These are phyloP conservation scores for Caenorhabditis latens DNA, from an alignment of 1,140 invertebrate genomes.

Conservation along the genomic window DNA sequence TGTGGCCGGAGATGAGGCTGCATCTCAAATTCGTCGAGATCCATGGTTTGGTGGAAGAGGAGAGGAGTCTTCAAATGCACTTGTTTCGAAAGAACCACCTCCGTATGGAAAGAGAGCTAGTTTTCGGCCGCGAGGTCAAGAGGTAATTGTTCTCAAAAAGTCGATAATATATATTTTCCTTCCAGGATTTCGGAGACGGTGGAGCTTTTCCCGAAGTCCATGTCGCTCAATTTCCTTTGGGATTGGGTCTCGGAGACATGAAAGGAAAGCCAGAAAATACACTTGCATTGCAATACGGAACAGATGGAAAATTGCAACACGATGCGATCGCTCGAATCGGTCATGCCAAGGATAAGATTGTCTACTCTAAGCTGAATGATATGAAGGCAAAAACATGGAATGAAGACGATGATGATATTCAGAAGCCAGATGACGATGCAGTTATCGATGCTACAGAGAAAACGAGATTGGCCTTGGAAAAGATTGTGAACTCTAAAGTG, in stretches of 20 bases:
- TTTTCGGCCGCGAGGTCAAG: slow-evolving; percentile 90
- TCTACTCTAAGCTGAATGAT: slow-evolving; percentile 95
- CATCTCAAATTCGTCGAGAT: slow-evolving; percentile 67
- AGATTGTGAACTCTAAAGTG: slow-evolving; percentile 74
- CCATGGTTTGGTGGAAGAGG: slow-evolving; percentile 74
- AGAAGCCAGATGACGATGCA: slow-evolving; percentile 87
- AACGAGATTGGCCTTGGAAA: slow-evolving; percentile 75
- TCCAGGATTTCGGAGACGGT: slow-evolving; percentile 89
- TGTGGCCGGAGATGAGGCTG: slow-evolving; percentile 53
- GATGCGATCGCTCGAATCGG: slow-evolving; percentile 94
- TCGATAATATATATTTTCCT: neutral
- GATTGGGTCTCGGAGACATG: slow-evolving; percentile 82
- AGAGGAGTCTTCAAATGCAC: slow-evolving; percentile 55
- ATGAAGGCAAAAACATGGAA: slow-evolving; percentile 86
- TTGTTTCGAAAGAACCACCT: slow-evolving; percentile 80
- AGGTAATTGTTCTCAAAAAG: slow-evolving; percentile 79
- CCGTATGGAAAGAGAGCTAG: slow-evolving; percentile 95
- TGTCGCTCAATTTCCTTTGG: slow-evolving; percentile 94
- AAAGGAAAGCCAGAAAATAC: slow-evolving; percentile 79
- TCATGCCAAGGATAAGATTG: slow-evolving; percentile 94
- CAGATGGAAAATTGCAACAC: slow-evolving; percentile 91
- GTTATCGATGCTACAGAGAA: slow-evolving; percentile 88
- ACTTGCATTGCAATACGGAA: slow-evolving; percentile 91
- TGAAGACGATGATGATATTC: slow-evolving; percentile 89
- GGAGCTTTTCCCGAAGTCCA: slow-evolving; percentile 98